These are phyloP conservation scores for Heliconius hewitsoni DNA, from an alignment of 1,140 invertebrate species.

Conservation along the genomic window DNA sequence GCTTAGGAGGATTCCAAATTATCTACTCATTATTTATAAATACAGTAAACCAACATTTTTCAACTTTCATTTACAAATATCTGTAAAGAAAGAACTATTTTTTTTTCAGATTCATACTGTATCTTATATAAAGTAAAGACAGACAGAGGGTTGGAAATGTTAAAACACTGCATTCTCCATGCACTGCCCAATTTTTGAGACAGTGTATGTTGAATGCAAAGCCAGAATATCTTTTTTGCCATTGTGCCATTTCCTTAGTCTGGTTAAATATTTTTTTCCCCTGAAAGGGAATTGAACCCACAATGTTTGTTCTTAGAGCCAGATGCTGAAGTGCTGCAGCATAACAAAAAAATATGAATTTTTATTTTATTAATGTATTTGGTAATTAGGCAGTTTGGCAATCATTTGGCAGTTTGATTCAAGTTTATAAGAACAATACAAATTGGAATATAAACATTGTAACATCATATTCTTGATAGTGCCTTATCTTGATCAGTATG, in stretches of 20 bases:
- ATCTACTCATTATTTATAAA: not conserved
- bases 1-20: not conserved
- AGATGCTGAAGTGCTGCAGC: not conserved
- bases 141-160: no score
- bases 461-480: constrained; percentile 9
- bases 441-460: not conserved
- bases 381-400: not conserved
- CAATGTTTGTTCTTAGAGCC: no score
- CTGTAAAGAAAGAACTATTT: no score
- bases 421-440: not conserved
- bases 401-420: not conserved
- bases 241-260: no score
- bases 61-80: not conserved
- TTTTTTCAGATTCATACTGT: no score
- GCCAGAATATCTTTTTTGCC: no score
- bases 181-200: no score
- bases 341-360: not conserved
- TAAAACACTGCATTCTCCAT: no score
- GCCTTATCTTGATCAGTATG: constrained; percentile 9
- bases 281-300: no score
- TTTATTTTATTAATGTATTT: not conserved
- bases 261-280: no score
- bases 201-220: no score
- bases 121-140: no score
- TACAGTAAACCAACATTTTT: not conserved